Evolutionary conservation across 2,113 vertebrate species (phyloP).

Genomic region (Sarotherodon lohbergeri): DNA sequence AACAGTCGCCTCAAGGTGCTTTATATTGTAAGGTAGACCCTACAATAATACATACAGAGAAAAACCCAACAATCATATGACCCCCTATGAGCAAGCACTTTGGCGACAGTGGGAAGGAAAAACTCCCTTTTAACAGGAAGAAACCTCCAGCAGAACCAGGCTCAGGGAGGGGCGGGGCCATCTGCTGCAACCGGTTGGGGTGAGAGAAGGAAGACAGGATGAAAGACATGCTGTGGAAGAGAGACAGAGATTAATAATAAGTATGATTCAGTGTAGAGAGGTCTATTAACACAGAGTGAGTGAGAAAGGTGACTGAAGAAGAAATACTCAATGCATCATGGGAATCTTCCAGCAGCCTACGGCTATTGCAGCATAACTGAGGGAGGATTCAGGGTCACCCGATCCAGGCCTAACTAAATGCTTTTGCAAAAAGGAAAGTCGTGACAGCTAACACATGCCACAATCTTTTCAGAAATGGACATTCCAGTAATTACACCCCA

Average conservation of each 20-base stretch:
- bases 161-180: background rate
- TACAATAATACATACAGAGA: background rate
- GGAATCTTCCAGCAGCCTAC: background rate
- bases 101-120: background rate
- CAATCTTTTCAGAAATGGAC: background rate
- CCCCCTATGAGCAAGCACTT: background rate
- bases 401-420: background rate
- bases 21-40: background rate
- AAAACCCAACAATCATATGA: background rate
- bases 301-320: background rate
- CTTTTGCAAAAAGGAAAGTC: background rate
- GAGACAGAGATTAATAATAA: background rate
- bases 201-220: too few species aligned
- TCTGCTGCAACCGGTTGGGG: background rate
- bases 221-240: background rate
- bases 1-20: background rate
- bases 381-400: background rate
- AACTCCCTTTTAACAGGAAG: background rate
- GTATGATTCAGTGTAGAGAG: background rate
- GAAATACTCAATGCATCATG: background rate
- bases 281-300: background rate
- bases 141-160: background rate
- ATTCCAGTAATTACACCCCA: background rate
- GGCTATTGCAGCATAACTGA: background rate
- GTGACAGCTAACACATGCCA: background rate